Percentiles rank a stretch among this genome's conserved stretches.
Conservation (phyloP, 2,888 invertebrate genomes). For the Sepiola atlantica region DNA sequence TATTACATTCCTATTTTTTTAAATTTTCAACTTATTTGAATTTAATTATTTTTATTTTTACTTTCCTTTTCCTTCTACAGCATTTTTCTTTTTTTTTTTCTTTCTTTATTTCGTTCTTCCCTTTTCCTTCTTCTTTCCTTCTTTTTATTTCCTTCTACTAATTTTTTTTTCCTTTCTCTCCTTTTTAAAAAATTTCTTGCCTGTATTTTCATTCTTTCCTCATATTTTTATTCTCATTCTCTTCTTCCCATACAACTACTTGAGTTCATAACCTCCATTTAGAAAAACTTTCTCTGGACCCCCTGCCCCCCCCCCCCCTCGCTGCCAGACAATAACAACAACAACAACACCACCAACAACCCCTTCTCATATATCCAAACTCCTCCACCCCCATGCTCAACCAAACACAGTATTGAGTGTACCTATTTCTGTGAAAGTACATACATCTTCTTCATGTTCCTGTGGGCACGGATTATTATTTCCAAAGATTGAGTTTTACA, state of each 20-base stretch:
- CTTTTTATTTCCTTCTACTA: background rate
- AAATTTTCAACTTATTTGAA: too few relatives aligned
- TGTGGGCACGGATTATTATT: slow-evolving; percentile 15
- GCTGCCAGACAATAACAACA: too few relatives aligned
- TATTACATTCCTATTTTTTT: too few relatives aligned
- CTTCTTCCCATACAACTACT: background rate
- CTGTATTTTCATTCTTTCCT: background rate
- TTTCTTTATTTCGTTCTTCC: background rate
- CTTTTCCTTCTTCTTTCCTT: background rate
- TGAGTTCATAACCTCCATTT: background rate
- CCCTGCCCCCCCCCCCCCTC: background rate
- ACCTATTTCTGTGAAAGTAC: slow-evolving; percentile 32
- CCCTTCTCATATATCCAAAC: background rate
- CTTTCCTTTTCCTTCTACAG: background rate
- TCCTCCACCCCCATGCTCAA: background rate
- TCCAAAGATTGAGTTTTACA: slow-evolving; percentile 13
- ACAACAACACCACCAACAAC: too few relatives aligned
- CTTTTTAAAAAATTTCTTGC: background rate
- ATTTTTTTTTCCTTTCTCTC: background rate
- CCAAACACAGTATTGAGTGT: background rate
- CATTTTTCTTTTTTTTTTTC: background rate
- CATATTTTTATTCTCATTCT: background rate
- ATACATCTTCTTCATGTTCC: slow-evolving; percentile 19
- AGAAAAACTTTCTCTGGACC: background rate
- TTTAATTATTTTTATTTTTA: too few relatives aligned